Evolutionary conservation across 2,797 vertebrate species (phyloP), one percentile per base, ranked within the genome.

Genomic region (Lepus townsendii): DNA sequence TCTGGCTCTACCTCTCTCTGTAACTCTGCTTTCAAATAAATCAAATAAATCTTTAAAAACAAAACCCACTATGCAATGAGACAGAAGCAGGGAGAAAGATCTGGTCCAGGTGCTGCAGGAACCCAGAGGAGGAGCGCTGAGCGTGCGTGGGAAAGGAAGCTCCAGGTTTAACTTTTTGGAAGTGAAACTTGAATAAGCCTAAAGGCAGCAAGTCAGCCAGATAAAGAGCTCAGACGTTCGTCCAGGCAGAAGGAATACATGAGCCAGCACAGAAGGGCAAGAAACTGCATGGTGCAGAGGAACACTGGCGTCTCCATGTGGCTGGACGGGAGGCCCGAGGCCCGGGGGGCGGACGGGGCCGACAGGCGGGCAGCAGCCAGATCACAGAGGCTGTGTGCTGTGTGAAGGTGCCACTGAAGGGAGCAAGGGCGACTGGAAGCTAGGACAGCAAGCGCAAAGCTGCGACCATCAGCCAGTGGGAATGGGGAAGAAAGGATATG

Each of bases 141-240:
- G 32, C 63, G 35, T 1, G 3, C 14, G 1, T 30, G 38, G 71
- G 62, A 76, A 87, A 84, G 69, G 63, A 57, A n/a, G 65, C 38
- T 63, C 68, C 80, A 30, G 62, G 92, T 60, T 26, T n/a, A 73
- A 62, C 26, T 77, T 95, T 83, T 90, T 47, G 77, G 80, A 90
- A 72, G 69, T n/a, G 38, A 83, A 93, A 90, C 47, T 35, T 83
- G 35, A 89, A 7, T 22, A 72, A 87, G 42, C n/a, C 72, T 95
- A 57, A 52, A 73, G 77, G 76, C 88, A 42, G 54, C 32, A 57
- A 92, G 54, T 52, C 73, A 77, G 93, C 38, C 76, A 85, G 83
- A 35, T 69, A 17, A 91, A 65, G 72, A 84, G 47, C 19, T 80
- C 50, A 66, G 92, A 86, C 9, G 68, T 35, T 83, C 30, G 72